Base-by-base conservation (phyloP, 2,797 vertebrate genomes). In the Arremon brunneinucha region DNA sequence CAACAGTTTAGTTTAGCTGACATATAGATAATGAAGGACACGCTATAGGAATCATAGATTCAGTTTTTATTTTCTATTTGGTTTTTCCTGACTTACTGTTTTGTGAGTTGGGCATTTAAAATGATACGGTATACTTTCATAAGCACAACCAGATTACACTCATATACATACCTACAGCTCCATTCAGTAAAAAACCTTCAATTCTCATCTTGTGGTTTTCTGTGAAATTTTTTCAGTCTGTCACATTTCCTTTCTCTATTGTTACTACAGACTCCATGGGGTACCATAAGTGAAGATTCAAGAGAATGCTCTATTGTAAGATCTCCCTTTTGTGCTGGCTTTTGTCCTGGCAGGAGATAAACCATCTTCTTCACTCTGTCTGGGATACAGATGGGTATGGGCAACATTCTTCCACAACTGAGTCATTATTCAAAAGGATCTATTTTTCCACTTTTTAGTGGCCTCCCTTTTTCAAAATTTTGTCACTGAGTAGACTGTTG, bases 321-420 rank as follows among this genome's bases (percentile, higher is more conserved):
- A 79, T 94, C 59, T 65, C 95, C 37, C 46, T 93, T 95, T 88
- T 83, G 87, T 91, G 70, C 52, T 84, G 80, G 43, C 87, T 83
- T 95, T 96, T 93, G 93, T 92, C 82, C 92, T 88, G 79, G 93
- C 92, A 94, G 79, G 89, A 96, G 83, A 86, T 74, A 92, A 92
- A 94, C 83, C 92, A 88, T 83, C 92, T 94, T 84, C 79, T 93
- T 84, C 79, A 56, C 34, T 86, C 82, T 60, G 87, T 94, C 93
- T 97, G 95, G 89, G 60, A 93, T 65, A 79, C 95, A 95, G 92
- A 95, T 93, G 94, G 72, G 30, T 68, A 89, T 53, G 85, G 87
- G 65, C 76, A 94, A 83, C 82, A 84, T 96, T 95, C 78, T 95
- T 95, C 87, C 55, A 39, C 69, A 88, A 44, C 0, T 39, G 50